Evolutionary conservation across 2,113 vertebrate genomes (phyloP).

Genomic region (Eonycteris spelaea): DNA sequence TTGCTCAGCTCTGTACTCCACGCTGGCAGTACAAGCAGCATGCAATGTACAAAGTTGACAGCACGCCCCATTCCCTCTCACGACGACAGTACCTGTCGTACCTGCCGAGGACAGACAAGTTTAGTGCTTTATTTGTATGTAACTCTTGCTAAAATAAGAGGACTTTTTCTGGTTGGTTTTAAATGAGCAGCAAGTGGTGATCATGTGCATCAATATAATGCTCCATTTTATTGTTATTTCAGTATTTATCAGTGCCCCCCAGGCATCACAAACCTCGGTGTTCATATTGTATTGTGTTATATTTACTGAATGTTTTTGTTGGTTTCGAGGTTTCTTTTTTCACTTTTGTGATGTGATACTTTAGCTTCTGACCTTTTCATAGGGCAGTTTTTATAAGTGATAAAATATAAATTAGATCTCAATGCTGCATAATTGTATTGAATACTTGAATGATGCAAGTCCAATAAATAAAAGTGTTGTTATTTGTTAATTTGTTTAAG

Average conservation of each 20-base stretch:
- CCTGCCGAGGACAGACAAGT: background rate
- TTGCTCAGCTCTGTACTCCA: background rate
- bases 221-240: background rate
- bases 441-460: background rate
- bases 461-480: background rate
- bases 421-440: background rate
- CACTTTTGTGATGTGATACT: background rate
- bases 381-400: background rate
- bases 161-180: background rate
- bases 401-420: background rate
- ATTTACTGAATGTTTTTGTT: background rate
- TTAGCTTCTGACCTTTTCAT: conserved; percentile 15
- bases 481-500: background rate
- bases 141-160: background rate
- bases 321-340: conserved; percentile 32
- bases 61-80: background rate
- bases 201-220: background rate
- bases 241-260: background rate
- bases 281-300: background rate
- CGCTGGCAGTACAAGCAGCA: background rate
- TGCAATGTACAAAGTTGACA: background rate
- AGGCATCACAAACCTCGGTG: background rate
- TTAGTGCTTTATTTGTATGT: background rate
- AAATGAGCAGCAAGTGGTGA: background rate
- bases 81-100: background rate